Evolutionary conservation across 1,140 invertebrate genomes (phyloP).

Genomic region (Rhopalosiphum padi): DNA sequence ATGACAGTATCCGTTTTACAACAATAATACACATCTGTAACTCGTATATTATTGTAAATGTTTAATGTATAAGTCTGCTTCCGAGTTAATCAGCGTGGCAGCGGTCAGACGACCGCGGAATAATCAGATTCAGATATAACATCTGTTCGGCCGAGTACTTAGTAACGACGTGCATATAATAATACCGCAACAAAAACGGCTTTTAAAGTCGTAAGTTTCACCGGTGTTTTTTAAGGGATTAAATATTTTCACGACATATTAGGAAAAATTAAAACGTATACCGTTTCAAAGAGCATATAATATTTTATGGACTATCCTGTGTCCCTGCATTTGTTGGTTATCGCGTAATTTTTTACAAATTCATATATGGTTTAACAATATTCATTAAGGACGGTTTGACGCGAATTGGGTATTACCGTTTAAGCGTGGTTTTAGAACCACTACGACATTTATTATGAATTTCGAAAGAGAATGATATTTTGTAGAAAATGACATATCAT

Average conservation of each 20-base stretch:
- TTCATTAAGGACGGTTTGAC: not conserved
- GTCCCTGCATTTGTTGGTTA: not conserved
- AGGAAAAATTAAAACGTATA: not conserved
- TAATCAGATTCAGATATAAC: not conserved
- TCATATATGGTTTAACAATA: not conserved
- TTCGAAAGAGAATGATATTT: not conserved
- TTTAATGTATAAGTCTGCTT: not conserved
- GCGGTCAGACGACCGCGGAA: slow-evolving; percentile 12
- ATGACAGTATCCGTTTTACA: not conserved
- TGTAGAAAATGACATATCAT: not conserved
- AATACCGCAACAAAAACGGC: not conserved
- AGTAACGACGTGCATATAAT: not conserved
- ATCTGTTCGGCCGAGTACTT: not conserved
- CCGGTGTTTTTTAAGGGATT: not conserved
- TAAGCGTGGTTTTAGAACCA: not conserved
- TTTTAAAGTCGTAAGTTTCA: not conserved
- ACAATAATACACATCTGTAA: not conserved
- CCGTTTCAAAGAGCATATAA: not conserved
- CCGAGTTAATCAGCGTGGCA: not conserved
- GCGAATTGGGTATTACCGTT: not conserved
- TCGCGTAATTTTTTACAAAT: not conserved
- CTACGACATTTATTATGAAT: not conserved
- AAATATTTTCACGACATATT: not conserved
- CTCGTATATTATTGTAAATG: not conserved
- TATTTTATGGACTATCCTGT: not conserved